phyloP scores from a whole-genome alignment of 2,797 vertebrate genomes.

The Gallinago nigripennis region DNA sequence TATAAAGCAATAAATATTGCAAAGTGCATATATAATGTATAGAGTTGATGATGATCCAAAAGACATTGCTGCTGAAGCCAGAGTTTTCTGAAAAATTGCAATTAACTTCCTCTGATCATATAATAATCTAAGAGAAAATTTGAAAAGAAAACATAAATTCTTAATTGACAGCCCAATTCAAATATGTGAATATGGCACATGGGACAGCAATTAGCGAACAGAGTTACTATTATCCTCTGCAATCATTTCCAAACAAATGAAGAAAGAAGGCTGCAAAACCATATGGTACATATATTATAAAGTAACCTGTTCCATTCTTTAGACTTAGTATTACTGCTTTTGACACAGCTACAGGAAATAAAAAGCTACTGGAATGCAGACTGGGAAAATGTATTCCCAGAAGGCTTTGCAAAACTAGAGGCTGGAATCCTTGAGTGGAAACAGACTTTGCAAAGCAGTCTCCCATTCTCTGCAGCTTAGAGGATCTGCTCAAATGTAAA shows the following conservation, averaged over 20 bases:
- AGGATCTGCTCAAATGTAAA: constrained; percentile 55
- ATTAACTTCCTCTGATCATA: constrained; percentile 13
- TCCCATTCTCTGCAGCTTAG: constrained; percentile 58
- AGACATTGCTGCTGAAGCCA: not conserved
- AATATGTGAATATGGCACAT: not conserved
- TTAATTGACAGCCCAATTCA: not conserved
- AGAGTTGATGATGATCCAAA: not conserved
- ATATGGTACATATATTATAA: constrained; percentile 73
- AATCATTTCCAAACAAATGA: constrained; percentile 56
- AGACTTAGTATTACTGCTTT: constrained; percentile 70
- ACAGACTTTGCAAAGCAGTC: constrained; percentile 73
- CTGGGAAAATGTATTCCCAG: constrained; percentile 75
- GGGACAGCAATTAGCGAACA: constrained; percentile 45
- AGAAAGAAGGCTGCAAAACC: constrained; percentile 36
- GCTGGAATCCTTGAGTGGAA: constrained; percentile 77
- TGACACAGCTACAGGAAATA: constrained; percentile 79
- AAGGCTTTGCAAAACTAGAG: constrained; percentile 76
- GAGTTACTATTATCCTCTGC: constrained; percentile 38
- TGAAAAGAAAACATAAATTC: not conserved
- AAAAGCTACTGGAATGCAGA: constrained; percentile 79
- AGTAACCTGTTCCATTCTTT: constrained; percentile 73
- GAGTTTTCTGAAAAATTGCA: constrained; percentile 8
- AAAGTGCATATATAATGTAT: not conserved
- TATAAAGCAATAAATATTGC: not conserved
- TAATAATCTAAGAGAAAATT: not conserved